Evolutionary conservation across 2,797 vertebrate species (phyloP).

Genomic region (Acipenser oxyrinchus): DNA sequence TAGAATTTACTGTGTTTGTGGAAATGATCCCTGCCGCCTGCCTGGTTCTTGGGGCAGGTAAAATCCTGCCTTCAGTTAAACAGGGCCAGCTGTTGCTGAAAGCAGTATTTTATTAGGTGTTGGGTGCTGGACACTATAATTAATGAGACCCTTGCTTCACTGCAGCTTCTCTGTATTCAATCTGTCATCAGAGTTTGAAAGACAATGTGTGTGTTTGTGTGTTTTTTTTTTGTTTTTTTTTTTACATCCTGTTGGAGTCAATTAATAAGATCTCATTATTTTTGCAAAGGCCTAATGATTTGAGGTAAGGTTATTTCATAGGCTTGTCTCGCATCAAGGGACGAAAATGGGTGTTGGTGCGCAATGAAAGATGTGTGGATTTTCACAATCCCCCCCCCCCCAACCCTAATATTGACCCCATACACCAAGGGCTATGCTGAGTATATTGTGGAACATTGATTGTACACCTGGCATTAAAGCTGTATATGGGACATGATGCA

Average conservation of each 20-base stretch:
- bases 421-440: too few species aligned
- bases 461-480: too few species aligned
- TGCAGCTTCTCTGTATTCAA: not conserved
- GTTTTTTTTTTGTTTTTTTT: not conserved
- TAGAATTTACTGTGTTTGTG: not conserved
- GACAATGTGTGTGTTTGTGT: not conserved
- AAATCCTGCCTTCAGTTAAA: constrained; percentile 1
- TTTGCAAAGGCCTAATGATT: not conserved
- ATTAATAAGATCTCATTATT: not conserved
- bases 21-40: not conserved
- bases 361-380: not conserved
- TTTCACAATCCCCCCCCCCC: too few species aligned
- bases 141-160: constrained; percentile 1
- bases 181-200: constrained; percentile 10
- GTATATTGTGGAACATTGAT: too few species aligned
- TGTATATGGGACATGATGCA: too few species aligned
- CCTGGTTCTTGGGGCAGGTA: not conserved
- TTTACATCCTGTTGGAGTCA: not conserved
- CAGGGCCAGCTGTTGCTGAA: not conserved
- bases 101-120: not conserved
- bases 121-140: not conserved
- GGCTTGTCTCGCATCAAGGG: not conserved
- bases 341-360: not conserved
- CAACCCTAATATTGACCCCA: too few species aligned
- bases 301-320: not conserved